Evolutionary conservation across 2,888 invertebrate species (phyloP).

Genomic region (Himalopsyche tibetana): DNA sequence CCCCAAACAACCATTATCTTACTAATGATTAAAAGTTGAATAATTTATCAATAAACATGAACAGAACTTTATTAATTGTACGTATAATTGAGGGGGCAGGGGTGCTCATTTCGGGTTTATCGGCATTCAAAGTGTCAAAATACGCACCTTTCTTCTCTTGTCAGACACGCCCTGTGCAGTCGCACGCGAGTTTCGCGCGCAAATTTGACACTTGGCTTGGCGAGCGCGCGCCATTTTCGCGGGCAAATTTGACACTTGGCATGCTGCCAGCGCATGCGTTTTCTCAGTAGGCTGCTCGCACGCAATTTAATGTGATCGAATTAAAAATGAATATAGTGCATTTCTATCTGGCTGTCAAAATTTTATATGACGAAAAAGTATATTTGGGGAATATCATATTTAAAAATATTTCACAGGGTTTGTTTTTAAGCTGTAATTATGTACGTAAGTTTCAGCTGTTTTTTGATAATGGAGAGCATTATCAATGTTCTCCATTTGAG

Average conservation of each 20-base stretch:
- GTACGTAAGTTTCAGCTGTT: too few relatives aligned
- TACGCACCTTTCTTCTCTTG: not conserved
- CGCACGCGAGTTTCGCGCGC: slow-evolving; percentile 53
- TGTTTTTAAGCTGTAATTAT: too few relatives aligned
- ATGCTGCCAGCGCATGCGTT: slow-evolving; percentile 28
- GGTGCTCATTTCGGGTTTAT: not conserved
- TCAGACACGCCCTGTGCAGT: slow-evolving; percentile 9
- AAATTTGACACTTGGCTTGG: slow-evolving; percentile 59
- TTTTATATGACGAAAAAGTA: not conserved
- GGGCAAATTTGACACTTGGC: slow-evolving; percentile 51
- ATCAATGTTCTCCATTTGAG: too few relatives aligned
- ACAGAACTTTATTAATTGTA: not conserved
- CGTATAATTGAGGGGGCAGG: not conserved
- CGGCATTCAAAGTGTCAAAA: not conserved
- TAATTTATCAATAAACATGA: slow-evolving; percentile 14
- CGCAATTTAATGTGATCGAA: slow-evolving; percentile 12
- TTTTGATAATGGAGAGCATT: too few relatives aligned
- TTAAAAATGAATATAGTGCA: not conserved
- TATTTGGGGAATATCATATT: too few relatives aligned
- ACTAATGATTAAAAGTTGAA: not conserved
- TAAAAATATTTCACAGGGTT: too few relatives aligned
- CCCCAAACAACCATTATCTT: not conserved
- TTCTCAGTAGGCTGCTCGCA: not conserved
- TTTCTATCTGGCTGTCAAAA: not conserved
- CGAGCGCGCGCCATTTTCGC: slow-evolving; percentile 57